Conservation (phyloP, 1,140 invertebrate genomes). For the Drosophila pandora region DNA sequence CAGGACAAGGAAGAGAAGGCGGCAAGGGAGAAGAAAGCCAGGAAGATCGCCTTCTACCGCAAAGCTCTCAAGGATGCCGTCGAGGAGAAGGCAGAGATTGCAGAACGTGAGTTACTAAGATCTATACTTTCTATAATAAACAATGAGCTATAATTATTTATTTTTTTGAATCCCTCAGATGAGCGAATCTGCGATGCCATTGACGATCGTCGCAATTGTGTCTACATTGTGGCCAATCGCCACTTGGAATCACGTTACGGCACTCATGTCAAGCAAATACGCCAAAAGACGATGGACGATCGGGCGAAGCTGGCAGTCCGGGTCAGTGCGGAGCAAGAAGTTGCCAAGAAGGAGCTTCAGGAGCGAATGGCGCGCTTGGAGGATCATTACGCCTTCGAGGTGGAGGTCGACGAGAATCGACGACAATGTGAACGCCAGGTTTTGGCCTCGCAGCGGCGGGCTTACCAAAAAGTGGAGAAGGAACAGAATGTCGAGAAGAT, state of each 20-base stretch:
- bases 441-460: slow-evolving; percentile 37
- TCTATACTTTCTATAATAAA: too few species aligned
- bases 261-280: slow-evolving; percentile 26
- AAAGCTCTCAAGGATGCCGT: slow-evolving; percentile 47
- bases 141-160: too few species aligned
- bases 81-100: slow-evolving; percentile 38
- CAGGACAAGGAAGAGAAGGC: slow-evolving; percentile 43
- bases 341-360: slow-evolving; percentile 2
- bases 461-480: slow-evolving; percentile 34
- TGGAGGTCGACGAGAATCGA: slow-evolving; percentile 27
- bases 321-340: slow-evolving; percentile 17
- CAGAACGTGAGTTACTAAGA: slow-evolving; percentile 40
- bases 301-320: slow-evolving; percentile 9
- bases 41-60: slow-evolving; percentile 43
- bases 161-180: slow-evolving; percentile 18
- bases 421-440: slow-evolving; percentile 31
- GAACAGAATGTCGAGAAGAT: background rate
- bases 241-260: slow-evolving; percentile 26
- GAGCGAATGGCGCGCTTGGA: background rate
- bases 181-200: slow-evolving; percentile 57
- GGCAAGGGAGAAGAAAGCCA: slow-evolving; percentile 12
- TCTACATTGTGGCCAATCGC: slow-evolving; percentile 37
- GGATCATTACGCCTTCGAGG: slow-evolving; percentile 15
- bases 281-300: background rate
- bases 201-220: slow-evolving; percentile 56